phyloP scores from a whole-genome alignment of 2,797 vertebrate species.

The Pampus argenteus region DNA sequence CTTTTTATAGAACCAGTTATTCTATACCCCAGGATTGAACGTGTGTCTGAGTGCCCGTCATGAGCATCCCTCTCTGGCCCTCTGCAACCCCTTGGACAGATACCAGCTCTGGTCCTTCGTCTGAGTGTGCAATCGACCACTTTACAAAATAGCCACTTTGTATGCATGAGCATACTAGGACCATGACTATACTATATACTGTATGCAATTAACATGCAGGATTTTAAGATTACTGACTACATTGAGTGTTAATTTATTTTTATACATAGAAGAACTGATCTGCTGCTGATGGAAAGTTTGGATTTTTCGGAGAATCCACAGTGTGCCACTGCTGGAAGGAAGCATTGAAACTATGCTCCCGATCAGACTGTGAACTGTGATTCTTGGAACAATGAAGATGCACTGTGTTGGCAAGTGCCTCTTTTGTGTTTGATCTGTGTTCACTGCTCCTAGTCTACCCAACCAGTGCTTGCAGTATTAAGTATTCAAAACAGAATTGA shows the following conservation, averaged over 20 bases:
- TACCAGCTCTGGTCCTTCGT: conserved; percentile 94
- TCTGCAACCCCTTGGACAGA: conserved; percentile 91
- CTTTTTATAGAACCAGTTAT: conserved; percentile 88
- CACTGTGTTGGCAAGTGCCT: conserved; percentile 47
- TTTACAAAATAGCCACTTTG: too few species aligned
- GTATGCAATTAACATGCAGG: conserved; percentile 44
- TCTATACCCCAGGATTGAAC: conserved; percentile 86
- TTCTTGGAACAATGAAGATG: conserved; percentile 39
- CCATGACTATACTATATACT: conserved; percentile 32
- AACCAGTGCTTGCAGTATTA: conserved; percentile 30
- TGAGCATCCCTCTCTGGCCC: conserved; percentile 86
- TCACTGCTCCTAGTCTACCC: conserved; percentile 25
- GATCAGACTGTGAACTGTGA: conserved; percentile 44
- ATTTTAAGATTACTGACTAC: conserved; percentile 51
- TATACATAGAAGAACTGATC: conserved; percentile 75
- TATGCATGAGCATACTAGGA: too few species aligned
- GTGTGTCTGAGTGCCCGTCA: conserved; percentile 92
- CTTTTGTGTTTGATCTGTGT: conserved; percentile 47
- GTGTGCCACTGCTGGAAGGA: conserved; percentile 57
- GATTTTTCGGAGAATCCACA: conserved; percentile 54
- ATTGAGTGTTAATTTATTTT: conserved; percentile 85
- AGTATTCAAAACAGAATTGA: conserved; percentile 24
- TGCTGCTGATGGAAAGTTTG: conserved; percentile 74
- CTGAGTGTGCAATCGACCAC: conserved; percentile 71
- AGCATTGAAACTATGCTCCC: conserved; percentile 36